Conservation (phyloP, 2,113 vertebrate genomes). For the Garra rufa region DNA sequence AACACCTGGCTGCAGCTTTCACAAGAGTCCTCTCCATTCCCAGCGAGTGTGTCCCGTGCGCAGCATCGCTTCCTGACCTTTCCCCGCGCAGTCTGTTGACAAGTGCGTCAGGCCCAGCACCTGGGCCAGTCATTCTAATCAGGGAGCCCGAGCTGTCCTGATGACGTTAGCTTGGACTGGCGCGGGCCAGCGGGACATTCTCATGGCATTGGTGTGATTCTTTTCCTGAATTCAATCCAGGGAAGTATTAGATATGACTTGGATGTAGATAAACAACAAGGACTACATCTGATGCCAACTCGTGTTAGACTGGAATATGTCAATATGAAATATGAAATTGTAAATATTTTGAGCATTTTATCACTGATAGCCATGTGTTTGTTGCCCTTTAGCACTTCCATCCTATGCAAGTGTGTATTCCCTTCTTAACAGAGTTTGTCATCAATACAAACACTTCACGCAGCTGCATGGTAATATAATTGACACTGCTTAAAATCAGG, state of each 20-base stretch:
- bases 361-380: not conserved
- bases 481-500: not conserved
- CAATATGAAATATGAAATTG: not conserved
- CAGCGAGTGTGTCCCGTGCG: not conserved
- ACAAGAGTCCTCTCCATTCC: constrained; percentile 23
- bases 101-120: constrained; percentile 30
- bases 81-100: constrained; percentile 30
- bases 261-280: not conserved
- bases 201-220: constrained; percentile 22
- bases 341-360: not conserved
- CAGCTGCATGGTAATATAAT: not conserved
- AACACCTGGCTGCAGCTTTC: constrained; percentile 24
- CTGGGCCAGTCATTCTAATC: constrained; percentile 49
- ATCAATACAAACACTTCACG: not conserved
- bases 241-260: not conserved
- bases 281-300: not conserved
- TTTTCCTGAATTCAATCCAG: constrained; percentile 24
- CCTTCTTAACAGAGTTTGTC: not conserved
- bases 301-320: not conserved
- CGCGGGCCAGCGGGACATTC: constrained; percentile 33
- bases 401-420: not conserved
- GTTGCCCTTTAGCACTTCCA: not conserved
- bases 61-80: constrained; percentile 48
- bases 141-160: not conserved
- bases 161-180: constrained; percentile 24